A percentile compares a stretch with the other conserved stretches of the same genome.
Conservation (phyloP, 2,888 invertebrate genomes). For the Alcis repandata region DNA sequence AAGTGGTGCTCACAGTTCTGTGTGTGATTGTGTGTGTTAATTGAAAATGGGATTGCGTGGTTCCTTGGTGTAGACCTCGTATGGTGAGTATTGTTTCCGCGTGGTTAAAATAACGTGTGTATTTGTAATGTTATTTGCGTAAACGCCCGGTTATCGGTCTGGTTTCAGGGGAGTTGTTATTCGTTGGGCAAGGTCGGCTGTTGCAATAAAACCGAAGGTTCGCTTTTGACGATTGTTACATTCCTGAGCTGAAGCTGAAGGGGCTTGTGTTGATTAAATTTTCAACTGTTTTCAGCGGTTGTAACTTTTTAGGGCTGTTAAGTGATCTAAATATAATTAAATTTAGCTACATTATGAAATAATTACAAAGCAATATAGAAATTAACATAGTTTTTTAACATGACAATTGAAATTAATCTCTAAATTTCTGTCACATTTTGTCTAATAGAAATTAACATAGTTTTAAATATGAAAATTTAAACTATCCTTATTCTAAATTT, state of each 20-base stretch:
- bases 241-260: constrained; percentile 11
- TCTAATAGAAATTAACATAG: too few relatives aligned
- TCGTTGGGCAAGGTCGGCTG: constrained; percentile 29
- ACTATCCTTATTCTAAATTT: too few relatives aligned
- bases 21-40: constrained; percentile 39
- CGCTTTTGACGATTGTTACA: constrained; percentile 23
- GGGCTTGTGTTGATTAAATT: constrained; percentile 22
- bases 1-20: constrained; percentile 25
- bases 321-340: neutral
- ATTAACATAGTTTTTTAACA: too few relatives aligned
- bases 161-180: constrained; percentile 32
- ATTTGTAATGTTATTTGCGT: constrained; percentile 27
- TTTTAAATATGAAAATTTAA: too few relatives aligned
- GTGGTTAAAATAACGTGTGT: constrained; percentile 6
- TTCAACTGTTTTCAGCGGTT: constrained; percentile 6
- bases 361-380: too few relatives aligned
- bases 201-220: constrained; percentile 28
- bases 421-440: too few relatives aligned
- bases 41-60: constrained; percentile 47
- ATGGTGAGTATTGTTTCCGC: constrained; percentile 40
- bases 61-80: constrained; percentile 36
- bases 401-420: too few relatives aligned
- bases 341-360: neutral
- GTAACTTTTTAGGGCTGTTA: constrained; percentile 1
- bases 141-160: constrained; percentile 37